phyloP scores from a whole-genome alignment of 2,113 vertebrate genomes.

The Taurulus bubalis region DNA sequence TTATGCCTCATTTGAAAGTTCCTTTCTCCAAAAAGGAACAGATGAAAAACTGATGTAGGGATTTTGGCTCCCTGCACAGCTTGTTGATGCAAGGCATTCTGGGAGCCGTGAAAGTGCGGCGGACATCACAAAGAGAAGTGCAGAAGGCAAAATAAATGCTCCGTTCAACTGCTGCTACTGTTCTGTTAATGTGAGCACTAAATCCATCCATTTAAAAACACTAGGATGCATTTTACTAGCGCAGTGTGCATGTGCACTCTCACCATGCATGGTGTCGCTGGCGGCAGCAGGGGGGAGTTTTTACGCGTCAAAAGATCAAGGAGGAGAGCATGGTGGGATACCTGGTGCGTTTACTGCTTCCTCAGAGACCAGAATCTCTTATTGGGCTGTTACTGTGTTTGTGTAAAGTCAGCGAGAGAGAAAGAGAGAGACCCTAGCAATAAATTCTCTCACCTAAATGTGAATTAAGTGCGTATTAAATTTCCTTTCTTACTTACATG shows the following conservation, averaged over 20 bases:
- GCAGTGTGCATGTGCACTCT: conserved; percentile 7
- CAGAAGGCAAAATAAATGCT: background rate
- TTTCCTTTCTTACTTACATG: background rate
- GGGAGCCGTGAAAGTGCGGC: background rate
- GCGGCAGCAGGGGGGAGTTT: conserved; percentile 38
- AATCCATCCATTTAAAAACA: conserved; percentile 28
- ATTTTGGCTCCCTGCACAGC: background rate
- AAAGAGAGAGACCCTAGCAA: background rate
- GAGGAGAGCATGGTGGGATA: conserved; percentile 51
- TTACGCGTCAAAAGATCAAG: conserved; percentile 70
- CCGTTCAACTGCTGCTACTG: background rate
- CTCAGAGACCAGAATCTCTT: conserved; percentile 63
- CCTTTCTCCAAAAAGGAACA: background rate
- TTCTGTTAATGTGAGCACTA: conserved; percentile 2
- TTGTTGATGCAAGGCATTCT: background rate
- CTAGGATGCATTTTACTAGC: conserved; percentile 32
- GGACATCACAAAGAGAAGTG: background rate
- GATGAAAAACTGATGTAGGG: background rate
- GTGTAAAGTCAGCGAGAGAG: conserved; percentile 54
- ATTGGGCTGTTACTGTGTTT: conserved; percentile 56
- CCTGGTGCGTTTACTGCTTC: conserved; percentile 74
- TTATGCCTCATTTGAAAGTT: background rate
- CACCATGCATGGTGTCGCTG: conserved; percentile 38
- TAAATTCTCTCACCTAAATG: background rate
- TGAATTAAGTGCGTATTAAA: background rate